A percentile compares a stretch with the other conserved stretches of the same genome.
phyloP scores from a whole-genome alignment of 2,797 vertebrate species.

The Catharus ustulatus region DNA sequence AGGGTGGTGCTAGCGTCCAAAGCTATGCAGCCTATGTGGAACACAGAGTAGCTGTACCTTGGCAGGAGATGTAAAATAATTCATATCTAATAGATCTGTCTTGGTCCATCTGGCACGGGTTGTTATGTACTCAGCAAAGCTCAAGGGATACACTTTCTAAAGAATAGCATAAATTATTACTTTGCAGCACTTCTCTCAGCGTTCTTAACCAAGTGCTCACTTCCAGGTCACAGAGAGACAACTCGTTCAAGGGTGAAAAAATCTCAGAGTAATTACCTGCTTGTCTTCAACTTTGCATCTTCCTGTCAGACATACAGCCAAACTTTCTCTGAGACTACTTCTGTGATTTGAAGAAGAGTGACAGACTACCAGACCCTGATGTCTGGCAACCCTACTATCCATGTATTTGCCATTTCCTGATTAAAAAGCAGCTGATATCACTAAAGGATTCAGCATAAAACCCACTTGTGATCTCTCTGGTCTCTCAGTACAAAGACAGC shows the following conservation, averaged over 20 bases:
- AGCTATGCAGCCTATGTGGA: background rate
- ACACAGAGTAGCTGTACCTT: background rate
- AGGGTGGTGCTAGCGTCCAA: background rate
- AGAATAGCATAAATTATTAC: background rate
- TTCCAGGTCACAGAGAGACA: background rate
- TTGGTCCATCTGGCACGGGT: background rate
- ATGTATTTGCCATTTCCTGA: background rate
- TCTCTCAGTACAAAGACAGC: background rate
- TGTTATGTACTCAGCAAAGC: background rate
- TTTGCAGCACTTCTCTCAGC: background rate
- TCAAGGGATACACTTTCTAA: background rate
- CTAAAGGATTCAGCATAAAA: conserved; percentile 34
- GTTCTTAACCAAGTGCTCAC: background rate
- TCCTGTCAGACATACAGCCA: background rate
- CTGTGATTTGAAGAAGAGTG: background rate
- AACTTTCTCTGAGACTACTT: background rate
- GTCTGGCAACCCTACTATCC: background rate
- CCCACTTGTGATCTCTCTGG: background rate
- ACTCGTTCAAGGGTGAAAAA: background rate
- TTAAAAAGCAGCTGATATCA: background rate
- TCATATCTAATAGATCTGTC: background rate
- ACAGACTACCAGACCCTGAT: background rate
- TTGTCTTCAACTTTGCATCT: background rate
- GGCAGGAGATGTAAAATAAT: background rate
- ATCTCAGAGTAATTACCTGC: background rate